Percentiles rank a stretch among this genome's conserved stretches.
Evolutionary conservation across 2,888 invertebrate species (phyloP).

Genomic region (Caenorhabditis japonica): DNA sequence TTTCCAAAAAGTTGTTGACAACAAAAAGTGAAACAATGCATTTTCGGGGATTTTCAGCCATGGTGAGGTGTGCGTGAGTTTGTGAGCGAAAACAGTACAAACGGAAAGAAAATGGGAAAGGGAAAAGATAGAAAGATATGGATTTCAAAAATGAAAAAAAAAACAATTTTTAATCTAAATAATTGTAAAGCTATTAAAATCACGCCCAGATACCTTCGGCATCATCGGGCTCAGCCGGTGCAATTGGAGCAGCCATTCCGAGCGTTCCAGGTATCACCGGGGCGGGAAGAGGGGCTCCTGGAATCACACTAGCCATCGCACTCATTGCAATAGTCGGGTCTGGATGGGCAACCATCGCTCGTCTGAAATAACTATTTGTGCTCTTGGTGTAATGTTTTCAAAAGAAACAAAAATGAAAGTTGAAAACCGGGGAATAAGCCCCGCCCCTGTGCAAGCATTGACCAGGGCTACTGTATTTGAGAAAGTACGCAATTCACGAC

Average conservation of each 20-base stretch:
- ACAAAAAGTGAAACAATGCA: neutral
- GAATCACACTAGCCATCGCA: conserved; percentile 55
- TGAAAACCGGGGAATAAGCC: too few relatives aligned
- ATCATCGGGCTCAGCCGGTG: conserved; percentile 52
- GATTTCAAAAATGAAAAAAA: neutral
- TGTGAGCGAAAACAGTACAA: too few relatives aligned
- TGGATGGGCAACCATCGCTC: conserved; percentile 57
- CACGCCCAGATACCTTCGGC: conserved; percentile 61
- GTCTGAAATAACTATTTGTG: conserved; percentile 34
- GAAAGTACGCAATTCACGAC: neutral
- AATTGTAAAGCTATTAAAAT: conserved; percentile 23
- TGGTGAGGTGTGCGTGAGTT: too few relatives aligned
- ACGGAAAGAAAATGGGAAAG: too few relatives aligned
- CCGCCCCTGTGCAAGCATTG: too few relatives aligned
- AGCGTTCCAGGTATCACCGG: conserved; percentile 41
- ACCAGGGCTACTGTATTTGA: neutral
- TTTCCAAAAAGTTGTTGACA: neutral
- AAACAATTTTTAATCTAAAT: too few relatives aligned
- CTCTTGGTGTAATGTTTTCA: too few relatives aligned
- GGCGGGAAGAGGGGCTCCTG: conserved; percentile 50
- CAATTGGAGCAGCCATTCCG: conserved; percentile 16
- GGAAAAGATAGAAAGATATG: neutral
- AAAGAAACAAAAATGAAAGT: too few relatives aligned
- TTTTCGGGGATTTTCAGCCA: too few relatives aligned
- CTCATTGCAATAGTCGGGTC: conserved; percentile 51